Evolutionary conservation across 2,888 invertebrate genomes (phyloP), one percentile per base, ranked within the genome.

Genomic region (Macrophya alboannulata): DNA sequence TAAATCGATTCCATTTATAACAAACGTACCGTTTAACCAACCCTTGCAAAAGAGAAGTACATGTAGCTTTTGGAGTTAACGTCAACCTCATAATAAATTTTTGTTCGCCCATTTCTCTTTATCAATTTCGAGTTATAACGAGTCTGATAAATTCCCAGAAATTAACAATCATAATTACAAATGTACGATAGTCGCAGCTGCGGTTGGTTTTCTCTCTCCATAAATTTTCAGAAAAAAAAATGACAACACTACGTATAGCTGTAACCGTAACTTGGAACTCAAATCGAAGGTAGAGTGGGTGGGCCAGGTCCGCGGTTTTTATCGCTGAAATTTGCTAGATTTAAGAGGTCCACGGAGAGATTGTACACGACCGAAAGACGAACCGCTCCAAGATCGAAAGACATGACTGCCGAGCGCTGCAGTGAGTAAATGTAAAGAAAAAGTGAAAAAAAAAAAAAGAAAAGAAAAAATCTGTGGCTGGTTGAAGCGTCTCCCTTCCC

Each of bases 321-420:
- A 62, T 81, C 81, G 81, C 81, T 81, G 62, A 81, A 40, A 48
- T 81, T 65, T 40, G n/a, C 62, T 40, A 81, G 81, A 81, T 81
- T 81, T 3, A 81, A 81, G 62, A 62, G 62, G 62, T 43, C 45
- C 81, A 62, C 62, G 62, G n/a, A 40, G 81, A 62, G 81, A 81
- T 81, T 81, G 81, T 65, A 59, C 81, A 81, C 81, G 81, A 25
- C 10, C 25, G 37, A n/a, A 62, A 21, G 25, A 37, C 40, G 62
- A 62, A 62, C n/a, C 43, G 31, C 21, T 55, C 21, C 17, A 25
- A 43, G 65, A 77, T 77, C 77, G 51, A 6, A n/a, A 55, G 55
- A 37, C 51, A n/a, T 31, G 31, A 48, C 4, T 51, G 21, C 72
- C 10, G 72, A 45, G n/a, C 40, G 31, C 31, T 31, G 43, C 10